Conservation (phyloP, 1,140 invertebrate genomes). For the Metopolophium dirhodum region DNA sequence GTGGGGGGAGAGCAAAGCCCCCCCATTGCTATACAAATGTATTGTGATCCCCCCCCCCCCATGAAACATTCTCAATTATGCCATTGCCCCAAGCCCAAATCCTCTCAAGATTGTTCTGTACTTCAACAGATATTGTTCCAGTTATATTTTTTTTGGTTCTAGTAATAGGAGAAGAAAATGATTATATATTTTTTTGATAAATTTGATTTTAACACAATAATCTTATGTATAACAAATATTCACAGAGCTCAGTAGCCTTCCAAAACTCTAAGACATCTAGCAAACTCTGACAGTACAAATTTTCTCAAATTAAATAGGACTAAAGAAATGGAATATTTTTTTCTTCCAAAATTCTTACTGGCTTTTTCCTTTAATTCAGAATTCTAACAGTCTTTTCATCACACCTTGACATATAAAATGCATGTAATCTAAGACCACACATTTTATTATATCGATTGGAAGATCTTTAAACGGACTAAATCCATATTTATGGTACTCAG, state of each 20-base stretch:
- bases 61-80: neutral
- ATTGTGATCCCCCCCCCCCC: neutral
- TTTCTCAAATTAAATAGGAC: neutral
- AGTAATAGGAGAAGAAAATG: neutral
- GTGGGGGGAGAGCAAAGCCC: too few relatives aligned
- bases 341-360: neutral
- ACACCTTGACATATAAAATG: constrained; percentile 15
- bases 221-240: neutral
- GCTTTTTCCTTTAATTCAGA: neutral
- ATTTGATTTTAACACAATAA: neutral
- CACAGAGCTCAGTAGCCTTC: neutral
- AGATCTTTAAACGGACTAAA: neutral
- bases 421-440: neutral
- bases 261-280: neutral
- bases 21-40: neutral
- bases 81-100: neutral
- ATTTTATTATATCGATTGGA: neutral
- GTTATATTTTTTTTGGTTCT: too few relatives aligned
- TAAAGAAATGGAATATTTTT: neutral
- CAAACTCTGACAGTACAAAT: neutral
- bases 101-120: too few relatives aligned
- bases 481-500: neutral
- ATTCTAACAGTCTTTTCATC: neutral
- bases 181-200: neutral
- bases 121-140: too few relatives aligned